These are phyloP conservation scores for Polyodon spathula DNA, from an alignment of 2,113 vertebrate genomes.

Conservation along the genomic window DNA sequence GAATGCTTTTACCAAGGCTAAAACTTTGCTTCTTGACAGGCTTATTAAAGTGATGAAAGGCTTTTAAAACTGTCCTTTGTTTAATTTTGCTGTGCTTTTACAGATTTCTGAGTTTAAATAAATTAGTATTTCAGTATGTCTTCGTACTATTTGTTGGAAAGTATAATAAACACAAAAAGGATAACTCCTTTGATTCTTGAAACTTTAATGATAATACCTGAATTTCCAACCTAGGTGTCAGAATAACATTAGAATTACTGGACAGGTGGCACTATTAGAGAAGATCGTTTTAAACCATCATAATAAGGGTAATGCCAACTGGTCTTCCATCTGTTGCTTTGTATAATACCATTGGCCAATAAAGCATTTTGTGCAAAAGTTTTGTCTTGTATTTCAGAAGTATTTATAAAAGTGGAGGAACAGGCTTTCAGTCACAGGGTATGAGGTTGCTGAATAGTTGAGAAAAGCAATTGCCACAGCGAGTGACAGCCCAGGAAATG, in stretches of 20 bases:
- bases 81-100: no score
- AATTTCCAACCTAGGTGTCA: conserved; percentile 15
- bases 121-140: neutral
- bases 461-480: conserved; percentile 3
- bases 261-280: conserved; percentile 19
- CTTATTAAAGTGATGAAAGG: neutral
- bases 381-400: conserved; percentile 6
- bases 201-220: conserved; percentile 18
- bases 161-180: conserved; percentile 3
- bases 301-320: conserved; percentile 32
- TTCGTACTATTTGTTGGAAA: conserved; percentile 6
- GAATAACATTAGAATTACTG: conserved; percentile 17
- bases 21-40: neutral
- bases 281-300: conserved; percentile 25
- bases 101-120: neutral
- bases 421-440: no score
- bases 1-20: no score
- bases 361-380: conserved; percentile 29
- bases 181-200: neutral
- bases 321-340: conserved; percentile 33
- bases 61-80: conserved; percentile 1
- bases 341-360: conserved; percentile 26
- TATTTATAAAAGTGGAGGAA: no score
- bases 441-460: no score
- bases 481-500: conserved; percentile 16